Percentiles rank a stretch among this genome's conserved stretches.
phyloP scores from a whole-genome alignment of 1,140 invertebrate genomes.

The Temnothorax curvispinosus region DNA sequence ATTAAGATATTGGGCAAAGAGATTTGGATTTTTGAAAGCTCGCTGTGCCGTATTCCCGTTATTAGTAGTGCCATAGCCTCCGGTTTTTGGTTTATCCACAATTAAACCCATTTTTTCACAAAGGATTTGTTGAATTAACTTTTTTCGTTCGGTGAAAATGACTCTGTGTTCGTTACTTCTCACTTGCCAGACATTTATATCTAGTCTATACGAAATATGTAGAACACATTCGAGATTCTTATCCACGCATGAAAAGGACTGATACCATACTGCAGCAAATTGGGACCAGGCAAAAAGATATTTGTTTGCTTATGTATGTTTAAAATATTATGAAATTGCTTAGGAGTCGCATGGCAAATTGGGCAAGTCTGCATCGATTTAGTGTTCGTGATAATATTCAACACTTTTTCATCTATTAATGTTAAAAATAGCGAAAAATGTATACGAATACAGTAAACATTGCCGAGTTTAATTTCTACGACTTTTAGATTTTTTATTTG shows the following conservation, averaged over 20 bases:
- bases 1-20: background rate
- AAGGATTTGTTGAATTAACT: background rate
- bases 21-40: background rate
- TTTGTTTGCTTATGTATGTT: background rate
- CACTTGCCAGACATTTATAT: background rate
- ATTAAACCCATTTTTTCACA: background rate
- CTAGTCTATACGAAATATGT: background rate
- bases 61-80: background rate
- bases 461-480: no score
- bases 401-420: slow-evolving; percentile 9
- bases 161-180: background rate
- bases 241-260: background rate
- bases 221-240: background rate
- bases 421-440: slow-evolving; percentile 16
- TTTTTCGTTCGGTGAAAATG: background rate
- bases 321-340: background rate
- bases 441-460: background rate
- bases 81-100: background rate
- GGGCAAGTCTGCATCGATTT: slow-evolving; percentile 15
- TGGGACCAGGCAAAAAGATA: background rate
- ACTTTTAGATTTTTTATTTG: no score
- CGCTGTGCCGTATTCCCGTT: background rate
- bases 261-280: background rate
- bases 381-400: background rate
- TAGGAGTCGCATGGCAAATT: slow-evolving; percentile 3